Evolutionary conservation across 2,113 vertebrate species (phyloP).

Genomic region (Sterna hirundo): DNA sequence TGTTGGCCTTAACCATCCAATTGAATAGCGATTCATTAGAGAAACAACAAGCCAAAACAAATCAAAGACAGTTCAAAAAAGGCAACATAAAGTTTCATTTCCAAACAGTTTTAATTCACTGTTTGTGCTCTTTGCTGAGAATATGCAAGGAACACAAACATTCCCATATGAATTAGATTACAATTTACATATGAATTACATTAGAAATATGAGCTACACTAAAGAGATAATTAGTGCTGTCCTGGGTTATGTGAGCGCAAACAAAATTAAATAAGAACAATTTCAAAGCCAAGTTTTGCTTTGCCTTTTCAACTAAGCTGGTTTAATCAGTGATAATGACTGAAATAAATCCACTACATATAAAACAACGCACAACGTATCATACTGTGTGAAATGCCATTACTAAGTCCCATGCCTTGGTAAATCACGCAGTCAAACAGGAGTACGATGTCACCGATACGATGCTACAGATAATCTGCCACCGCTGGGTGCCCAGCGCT

Average conservation of each 20-base stretch:
- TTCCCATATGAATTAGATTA: conserved; percentile 81
- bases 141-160: conserved; percentile 76
- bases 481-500: neutral
- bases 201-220: conserved; percentile 82
- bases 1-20: neutral
- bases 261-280: conserved; percentile 82
- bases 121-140: conserved; percentile 72
- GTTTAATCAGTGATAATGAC: conserved; percentile 81
- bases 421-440: conserved; percentile 24
- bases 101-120: conserved; percentile 73
- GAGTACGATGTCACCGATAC: neutral
- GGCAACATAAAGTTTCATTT: conserved; percentile 73
- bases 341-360: conserved; percentile 73
- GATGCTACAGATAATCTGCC: neutral
- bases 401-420: neutral
- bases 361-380: conserved; percentile 42
- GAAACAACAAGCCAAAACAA: conserved; percentile 58
- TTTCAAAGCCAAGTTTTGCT: conserved; percentile 82
- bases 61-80: conserved; percentile 72
- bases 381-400: conserved; percentile 64
- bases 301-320: conserved; percentile 76
- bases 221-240: conserved; percentile 83
- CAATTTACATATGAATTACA: conserved; percentile 84
- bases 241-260: conserved; percentile 78
- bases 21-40: conserved; percentile 19